A percentile compares a stretch with the other conserved stretches of the same genome.
phyloP scores from a whole-genome alignment of 2,797 vertebrate genomes.

The Manis crassicaudata region DNA sequence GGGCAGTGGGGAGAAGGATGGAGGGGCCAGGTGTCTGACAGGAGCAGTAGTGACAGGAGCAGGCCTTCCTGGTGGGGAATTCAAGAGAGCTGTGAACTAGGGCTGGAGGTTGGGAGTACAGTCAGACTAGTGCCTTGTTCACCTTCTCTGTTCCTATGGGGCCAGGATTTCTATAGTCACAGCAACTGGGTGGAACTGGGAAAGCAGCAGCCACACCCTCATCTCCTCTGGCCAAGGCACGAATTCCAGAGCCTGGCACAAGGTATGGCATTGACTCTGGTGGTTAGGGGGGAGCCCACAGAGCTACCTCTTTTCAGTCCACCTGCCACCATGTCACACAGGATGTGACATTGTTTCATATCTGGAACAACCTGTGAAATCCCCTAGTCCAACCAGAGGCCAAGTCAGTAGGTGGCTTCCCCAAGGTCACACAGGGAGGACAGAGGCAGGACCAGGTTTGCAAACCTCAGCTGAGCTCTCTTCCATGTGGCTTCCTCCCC shows the following conservation, averaged over 20 bases:
- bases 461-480: neutral
- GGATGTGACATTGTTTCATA: neutral
- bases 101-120: neutral
- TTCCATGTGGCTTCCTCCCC: neutral
- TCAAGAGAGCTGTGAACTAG: neutral
- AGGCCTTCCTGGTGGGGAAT: neutral
- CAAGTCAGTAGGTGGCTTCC: neutral
- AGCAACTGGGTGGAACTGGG: slow-evolving; percentile 96
- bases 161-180: slow-evolving; percentile 94
- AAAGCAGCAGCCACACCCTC: slow-evolving; percentile 85
- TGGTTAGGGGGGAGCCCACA: neutral
- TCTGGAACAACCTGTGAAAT: neutral
- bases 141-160: neutral
- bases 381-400: neutral
- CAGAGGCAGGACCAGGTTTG: neutral
- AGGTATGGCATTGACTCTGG: slow-evolving; percentile 85
- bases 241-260: slow-evolving; percentile 88
- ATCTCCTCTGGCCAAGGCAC: slow-evolving; percentile 88
- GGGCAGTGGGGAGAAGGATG: neutral
- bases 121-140: neutral
- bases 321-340: neutral
- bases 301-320: neutral
- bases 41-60: neutral
- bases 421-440: neutral
- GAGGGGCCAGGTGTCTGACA: neutral